Evolutionary conservation across 23 tunicate genomes (phyloP).

Genomic region (Ascidia mentula): DNA sequence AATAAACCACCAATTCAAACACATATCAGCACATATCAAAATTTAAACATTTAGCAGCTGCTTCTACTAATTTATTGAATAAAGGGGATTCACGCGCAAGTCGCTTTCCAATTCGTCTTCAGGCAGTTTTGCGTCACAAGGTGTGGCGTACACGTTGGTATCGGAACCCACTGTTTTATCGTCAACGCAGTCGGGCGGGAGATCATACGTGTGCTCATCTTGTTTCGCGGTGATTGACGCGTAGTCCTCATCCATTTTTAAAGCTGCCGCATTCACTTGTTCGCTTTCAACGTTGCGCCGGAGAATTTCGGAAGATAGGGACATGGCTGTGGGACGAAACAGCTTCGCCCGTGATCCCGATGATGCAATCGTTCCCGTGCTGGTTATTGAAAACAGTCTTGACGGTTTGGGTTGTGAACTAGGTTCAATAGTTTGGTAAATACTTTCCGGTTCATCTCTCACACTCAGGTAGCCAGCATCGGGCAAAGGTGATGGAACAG

Average conservation of each 20-base stretch:
- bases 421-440: not conserved
- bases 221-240: not conserved
- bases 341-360: not conserved
- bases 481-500: not conserved
- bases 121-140: not conserved
- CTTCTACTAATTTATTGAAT: not conserved
- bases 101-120: not conserved
- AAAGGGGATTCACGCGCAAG: not conserved
- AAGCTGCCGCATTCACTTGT: not conserved
- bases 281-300: not conserved
- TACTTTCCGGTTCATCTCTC: not conserved
- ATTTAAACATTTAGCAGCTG: not conserved
- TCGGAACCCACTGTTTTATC: not conserved
- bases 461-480: conserved; percentile 5
- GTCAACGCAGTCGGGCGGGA: not conserved
- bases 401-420: not conserved
- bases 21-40: too few relatives aligned
- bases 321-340: not conserved
- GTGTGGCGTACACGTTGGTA: not conserved
- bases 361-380: not conserved
- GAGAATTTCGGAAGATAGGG: not conserved
- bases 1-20: too few relatives aligned
- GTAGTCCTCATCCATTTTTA: not conserved
- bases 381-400: not conserved
- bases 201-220: not conserved